A percentile compares a stretch with the other conserved stretches of the same genome.
phyloP scores from a whole-genome alignment of 1,140 invertebrate species.

The Drosophila arizonae region DNA sequence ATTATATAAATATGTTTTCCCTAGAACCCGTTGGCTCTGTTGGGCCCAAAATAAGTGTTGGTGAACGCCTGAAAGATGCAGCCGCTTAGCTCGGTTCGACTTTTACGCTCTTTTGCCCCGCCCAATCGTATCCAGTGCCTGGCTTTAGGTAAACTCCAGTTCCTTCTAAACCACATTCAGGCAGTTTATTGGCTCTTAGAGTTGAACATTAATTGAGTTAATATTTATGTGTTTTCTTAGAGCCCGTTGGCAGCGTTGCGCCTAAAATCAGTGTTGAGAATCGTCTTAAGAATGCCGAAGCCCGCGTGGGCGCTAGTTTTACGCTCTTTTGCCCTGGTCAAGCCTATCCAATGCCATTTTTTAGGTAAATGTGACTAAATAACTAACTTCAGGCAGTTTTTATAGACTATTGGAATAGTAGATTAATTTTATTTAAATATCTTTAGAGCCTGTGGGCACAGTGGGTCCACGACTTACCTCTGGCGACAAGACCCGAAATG shows the following conservation, averaged over 20 bases:
- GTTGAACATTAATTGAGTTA: not conserved
- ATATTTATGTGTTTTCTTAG: conserved; percentile 48
- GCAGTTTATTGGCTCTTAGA: conserved; percentile 44
- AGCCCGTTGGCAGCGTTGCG: conserved; percentile 83
- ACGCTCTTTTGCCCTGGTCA: conserved; percentile 86
- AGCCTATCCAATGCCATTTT: conserved; percentile 86
- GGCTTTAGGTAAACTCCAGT: conserved; percentile 85
- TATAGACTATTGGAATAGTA: no score
- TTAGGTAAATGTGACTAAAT: conserved; percentile 83
- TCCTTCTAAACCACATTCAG: conserved; percentile 36
- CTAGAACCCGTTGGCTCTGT: conserved; percentile 89
- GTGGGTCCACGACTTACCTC: conserved; percentile 70
- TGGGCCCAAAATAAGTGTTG: conserved; percentile 86
- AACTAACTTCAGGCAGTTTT: conserved; percentile 40
- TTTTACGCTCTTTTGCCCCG: conserved; percentile 84
- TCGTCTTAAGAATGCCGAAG: conserved; percentile 85
- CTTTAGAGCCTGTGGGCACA: conserved; percentile 62
- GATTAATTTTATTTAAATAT: not conserved
- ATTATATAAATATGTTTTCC: not conserved
- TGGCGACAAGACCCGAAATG: conserved; percentile 76
- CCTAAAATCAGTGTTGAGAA: conserved; percentile 84
- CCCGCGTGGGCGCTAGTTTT: conserved; percentile 79
- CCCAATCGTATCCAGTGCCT: conserved; percentile 87
- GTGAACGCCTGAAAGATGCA: conserved; percentile 84
- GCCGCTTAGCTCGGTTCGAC: conserved; percentile 83